Evolutionary conservation across 2,797 vertebrate species (phyloP).

Genomic region (Darevskia mixta): DNA sequence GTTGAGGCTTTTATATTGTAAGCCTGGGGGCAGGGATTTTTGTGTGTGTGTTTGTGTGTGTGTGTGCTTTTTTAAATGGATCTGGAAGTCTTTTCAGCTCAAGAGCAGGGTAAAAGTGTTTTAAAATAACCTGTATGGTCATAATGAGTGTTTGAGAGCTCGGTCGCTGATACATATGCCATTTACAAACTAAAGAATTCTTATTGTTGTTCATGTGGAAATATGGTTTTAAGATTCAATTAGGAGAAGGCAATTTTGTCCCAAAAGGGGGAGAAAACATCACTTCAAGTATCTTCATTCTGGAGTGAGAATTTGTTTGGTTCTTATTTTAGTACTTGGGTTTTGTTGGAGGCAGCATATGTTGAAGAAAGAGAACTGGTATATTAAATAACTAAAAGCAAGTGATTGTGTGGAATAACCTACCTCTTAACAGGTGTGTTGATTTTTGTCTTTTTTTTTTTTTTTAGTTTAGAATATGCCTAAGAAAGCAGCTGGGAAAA

Average conservation of each 20-base stretch:
- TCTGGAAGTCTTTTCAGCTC: too few species aligned
- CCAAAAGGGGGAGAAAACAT: not conserved
- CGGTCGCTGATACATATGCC: not conserved
- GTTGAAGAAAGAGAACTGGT: not conserved
- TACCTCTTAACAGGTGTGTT: not conserved
- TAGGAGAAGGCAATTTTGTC: not conserved
- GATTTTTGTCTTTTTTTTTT: not conserved
- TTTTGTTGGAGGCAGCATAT: not conserved
- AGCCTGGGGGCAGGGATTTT: too few species aligned
- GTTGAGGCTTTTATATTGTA: too few species aligned
- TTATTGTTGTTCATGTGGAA: not conserved
- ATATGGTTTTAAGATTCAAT: not conserved
- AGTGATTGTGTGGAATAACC: not conserved
- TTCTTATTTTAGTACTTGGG: not conserved
- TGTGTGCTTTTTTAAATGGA: too few species aligned
- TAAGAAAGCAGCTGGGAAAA: conserved; percentile 81
- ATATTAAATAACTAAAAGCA: not conserved
- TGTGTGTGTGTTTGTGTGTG: too few species aligned
- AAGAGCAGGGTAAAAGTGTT: too few species aligned
- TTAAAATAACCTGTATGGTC: not conserved
- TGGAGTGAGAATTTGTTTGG: not conserved
- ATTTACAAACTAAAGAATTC: not conserved
- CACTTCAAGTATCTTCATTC: not conserved
- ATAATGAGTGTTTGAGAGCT: not conserved
- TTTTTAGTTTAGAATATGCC: conserved; percentile 83